Conservation (phyloP, 2,888 invertebrate species). For the Monopis laevigella region DNA sequence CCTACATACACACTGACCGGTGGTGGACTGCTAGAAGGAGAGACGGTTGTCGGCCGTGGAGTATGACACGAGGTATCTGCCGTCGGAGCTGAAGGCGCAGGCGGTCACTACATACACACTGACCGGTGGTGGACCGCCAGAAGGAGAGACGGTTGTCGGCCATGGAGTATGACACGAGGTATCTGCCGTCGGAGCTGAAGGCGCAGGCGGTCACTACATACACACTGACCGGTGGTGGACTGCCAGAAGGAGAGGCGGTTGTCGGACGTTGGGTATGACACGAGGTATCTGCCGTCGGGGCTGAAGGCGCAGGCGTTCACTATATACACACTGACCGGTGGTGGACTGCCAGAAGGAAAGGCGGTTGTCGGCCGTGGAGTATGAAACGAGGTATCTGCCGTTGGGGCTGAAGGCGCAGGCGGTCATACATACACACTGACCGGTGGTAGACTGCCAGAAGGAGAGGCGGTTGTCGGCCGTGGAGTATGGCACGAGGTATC, state of each 20-base stretch:
- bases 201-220: conserved; percentile 83
- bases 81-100: conserved; percentile 95
- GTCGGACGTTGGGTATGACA: conserved; percentile 94
- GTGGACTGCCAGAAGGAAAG: conserved; percentile 98
- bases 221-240: conserved; percentile 79
- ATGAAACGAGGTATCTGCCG: conserved; percentile 96
- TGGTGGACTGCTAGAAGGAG: conserved; percentile 97
- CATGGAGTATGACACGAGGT: conserved; percentile 94
- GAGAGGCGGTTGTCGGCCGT: conserved; percentile 93
- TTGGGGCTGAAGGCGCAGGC: conserved; percentile 97
- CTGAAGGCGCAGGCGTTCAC: conserved; percentile 94
- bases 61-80: conserved; percentile 96
- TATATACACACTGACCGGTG: conserved; percentile 66
- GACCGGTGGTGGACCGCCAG: conserved; percentile 95
- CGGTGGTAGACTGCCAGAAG: conserved; percentile 97
- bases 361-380: conserved; percentile 92
- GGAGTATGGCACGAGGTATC: conserved; percentile 95
- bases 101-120: conserved; percentile 76
- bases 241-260: conserved; percentile 98
- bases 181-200: conserved; percentile 98
- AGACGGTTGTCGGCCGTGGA: conserved; percentile 93
- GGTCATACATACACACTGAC: conserved; percentile 67
- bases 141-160: conserved; percentile 94
- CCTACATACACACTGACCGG: conserved; percentile 67
- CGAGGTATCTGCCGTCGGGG: conserved; percentile 96